phyloP scores from a whole-genome alignment of 2,797 vertebrate genomes.

The Cheirogaleus major region DNA sequence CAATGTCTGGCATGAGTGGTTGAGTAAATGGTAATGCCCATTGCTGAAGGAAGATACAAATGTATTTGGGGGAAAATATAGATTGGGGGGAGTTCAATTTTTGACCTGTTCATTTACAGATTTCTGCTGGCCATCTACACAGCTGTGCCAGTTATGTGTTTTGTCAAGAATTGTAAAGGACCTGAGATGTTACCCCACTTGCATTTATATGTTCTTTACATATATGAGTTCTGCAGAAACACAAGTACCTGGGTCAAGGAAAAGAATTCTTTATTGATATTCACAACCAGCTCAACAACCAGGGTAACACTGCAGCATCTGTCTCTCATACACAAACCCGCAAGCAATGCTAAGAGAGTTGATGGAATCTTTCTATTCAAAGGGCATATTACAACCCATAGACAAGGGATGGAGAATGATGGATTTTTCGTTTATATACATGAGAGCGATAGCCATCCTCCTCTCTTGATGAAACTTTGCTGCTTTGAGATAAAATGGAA shows the following conservation, averaged over 20 bases:
- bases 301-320: neutral
- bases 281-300: neutral
- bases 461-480: neutral
- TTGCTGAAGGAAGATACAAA: neutral
- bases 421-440: neutral
- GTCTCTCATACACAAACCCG: neutral
- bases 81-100: neutral
- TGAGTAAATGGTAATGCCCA: neutral
- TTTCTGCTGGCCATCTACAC: neutral
- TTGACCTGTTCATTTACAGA: neutral
- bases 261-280: neutral
- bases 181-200: neutral
- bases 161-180: neutral
- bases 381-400: neutral
- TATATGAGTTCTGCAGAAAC: neutral
- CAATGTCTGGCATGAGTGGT: neutral
- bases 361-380: neutral
- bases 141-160: neutral
- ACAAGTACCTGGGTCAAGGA: neutral
- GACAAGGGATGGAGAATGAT: neutral
- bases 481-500: neutral
- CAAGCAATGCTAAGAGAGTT: neutral
- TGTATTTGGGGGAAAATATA: neutral
- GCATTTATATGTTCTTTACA: neutral
- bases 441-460: neutral